phyloP scores from a whole-genome alignment of 2,888 invertebrate species.

The Leptopilina drosophilae region DNA sequence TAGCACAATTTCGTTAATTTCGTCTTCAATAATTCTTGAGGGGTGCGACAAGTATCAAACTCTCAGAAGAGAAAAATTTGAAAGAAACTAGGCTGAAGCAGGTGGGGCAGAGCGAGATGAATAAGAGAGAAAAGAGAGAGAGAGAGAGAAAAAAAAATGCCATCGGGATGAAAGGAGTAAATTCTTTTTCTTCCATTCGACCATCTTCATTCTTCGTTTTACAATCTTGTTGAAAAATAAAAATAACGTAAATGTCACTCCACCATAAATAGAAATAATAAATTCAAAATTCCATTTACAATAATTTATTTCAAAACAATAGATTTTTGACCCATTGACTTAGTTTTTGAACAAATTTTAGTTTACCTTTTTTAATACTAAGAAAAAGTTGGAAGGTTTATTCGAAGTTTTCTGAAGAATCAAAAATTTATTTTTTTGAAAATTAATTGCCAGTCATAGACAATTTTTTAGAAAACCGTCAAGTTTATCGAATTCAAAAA shows the following conservation, averaged over 20 bases:
- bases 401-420: no score
- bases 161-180: constrained; percentile 47
- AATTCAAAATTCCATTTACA: neutral
- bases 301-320: neutral
- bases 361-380: no score
- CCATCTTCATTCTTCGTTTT: constrained; percentile 33
- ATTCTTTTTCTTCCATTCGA: constrained; percentile 43
- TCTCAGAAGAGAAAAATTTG: constrained; percentile 38
- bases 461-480: no score
- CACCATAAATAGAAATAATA: neutral
- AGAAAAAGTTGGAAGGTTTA: no score
- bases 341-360: no score
- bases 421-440: no score
- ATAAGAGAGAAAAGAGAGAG: constrained; percentile 36
- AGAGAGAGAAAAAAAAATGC: constrained; percentile 33
- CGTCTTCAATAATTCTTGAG: constrained; percentile 58
- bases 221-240: constrained; percentile 12
- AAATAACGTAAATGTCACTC: neutral
- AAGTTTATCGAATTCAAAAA: no score
- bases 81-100: constrained; percentile 50
- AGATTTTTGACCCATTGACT: neutral
- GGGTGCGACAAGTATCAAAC: constrained; percentile 41
- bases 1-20: constrained; percentile 54
- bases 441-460: no score
- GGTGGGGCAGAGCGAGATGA: constrained; percentile 24